Evolutionary conservation across 1,140 invertebrate species (phyloP), one percentile per base, ranked within the genome.

Genomic region (Zaprionus ornatus): DNA sequence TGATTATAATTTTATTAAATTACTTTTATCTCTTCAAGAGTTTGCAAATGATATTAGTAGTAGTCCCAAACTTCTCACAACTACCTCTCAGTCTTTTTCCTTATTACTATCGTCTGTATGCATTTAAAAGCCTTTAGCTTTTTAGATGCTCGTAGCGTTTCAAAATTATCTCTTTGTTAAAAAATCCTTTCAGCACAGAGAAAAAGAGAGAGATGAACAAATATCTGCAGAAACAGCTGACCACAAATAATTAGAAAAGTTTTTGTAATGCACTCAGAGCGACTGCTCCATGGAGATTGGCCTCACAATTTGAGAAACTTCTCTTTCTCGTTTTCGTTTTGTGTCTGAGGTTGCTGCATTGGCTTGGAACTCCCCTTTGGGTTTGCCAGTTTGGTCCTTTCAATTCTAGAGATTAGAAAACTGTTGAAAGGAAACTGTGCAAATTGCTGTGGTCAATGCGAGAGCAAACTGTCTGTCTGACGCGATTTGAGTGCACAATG

Each of bases 231-330:
- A n/a, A 76, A 52, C 27, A 37, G 50, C 55, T 75, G 45, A 84
- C 81, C 81, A 27, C 77, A 69, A 68, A 67, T 84, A 80, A 83
- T 83, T 84, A 83, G 56, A 75, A 79, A 83, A 83, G 35, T 84
- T 83, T 68, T 68, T 23, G 25, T 66, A 60, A 60, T 42, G 55
- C 65, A 62, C 48, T 56, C 57, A 21, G 32, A 29, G 63, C 42
- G 35, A 40, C 21, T 29, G 56, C 17, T 79, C 65, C 71, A 71
- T 62, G 12, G 71, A 80, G 63, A 69, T 72, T 82, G 71, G 40
- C 50, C 48, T 19, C 42, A 77, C 55, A 64, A 64, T 52, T 68
- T 35, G n/a, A 27, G 57, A 71, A 79, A 42, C 67, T 82, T 19
- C 57, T 10, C 32, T 15, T 56, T 42, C 55, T 37, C 42, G 37